phyloP scores from a whole-genome alignment of 2,113 vertebrate species.

The Eretmochelys imbricata region DNA sequence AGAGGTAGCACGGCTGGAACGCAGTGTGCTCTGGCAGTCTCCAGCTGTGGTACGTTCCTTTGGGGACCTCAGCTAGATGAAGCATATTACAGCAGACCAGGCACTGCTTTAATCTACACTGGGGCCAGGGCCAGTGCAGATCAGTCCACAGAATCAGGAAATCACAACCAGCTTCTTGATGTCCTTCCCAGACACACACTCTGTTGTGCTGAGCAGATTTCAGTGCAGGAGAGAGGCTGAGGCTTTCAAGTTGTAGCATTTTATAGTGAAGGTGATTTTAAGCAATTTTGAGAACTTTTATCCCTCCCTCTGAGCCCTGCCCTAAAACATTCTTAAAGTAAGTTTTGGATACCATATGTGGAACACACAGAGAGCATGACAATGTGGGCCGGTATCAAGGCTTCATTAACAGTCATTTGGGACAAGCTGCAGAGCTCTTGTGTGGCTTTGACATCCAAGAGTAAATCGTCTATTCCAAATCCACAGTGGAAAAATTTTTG shows the following conservation, averaged over 20 bases:
- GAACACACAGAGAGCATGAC: background rate
- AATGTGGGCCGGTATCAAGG: background rate
- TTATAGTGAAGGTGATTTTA: slow-evolving; percentile 1
- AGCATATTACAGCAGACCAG: background rate
- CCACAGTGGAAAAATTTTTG: background rate
- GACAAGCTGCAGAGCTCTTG: background rate
- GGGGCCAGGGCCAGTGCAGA: background rate
- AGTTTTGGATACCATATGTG: background rate
- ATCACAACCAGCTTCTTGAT: background rate
- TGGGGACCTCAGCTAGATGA: background rate
- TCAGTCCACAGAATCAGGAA: background rate
- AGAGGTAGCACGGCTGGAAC: background rate
- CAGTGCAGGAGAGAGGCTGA: background rate
- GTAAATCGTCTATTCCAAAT: background rate
- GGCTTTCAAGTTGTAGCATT: background rate
- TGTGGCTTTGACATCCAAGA: background rate
- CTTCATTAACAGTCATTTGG: background rate
- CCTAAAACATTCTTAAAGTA: background rate
- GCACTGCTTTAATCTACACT: background rate
- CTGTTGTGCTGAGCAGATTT: background rate
- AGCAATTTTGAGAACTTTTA: background rate
- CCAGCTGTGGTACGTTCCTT: background rate
- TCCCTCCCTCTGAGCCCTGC: background rate
- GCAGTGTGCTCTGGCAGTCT: background rate
- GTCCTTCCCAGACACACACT: background rate